Conservation (phyloP, 2,888 invertebrate species). For the Monochamus alternatus region DNA sequence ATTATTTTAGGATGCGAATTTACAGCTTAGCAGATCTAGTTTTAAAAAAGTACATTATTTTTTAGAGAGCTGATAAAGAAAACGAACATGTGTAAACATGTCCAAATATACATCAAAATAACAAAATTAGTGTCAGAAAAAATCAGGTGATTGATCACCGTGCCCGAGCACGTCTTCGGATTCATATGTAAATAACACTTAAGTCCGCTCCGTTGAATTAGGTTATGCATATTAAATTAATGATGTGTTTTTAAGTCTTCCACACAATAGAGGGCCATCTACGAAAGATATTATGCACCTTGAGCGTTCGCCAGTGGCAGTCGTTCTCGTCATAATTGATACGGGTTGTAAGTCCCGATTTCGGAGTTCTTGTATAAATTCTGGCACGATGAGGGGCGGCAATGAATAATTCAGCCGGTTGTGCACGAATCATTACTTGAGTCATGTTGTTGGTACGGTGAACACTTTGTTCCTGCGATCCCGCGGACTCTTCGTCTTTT, state of each 20-base stretch:
- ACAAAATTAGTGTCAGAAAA: constrained; percentile 12
- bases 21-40: no score
- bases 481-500: constrained; percentile 43
- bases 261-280: constrained; percentile 52
- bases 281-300: constrained; percentile 51
- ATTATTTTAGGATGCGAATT: no score
- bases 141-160: constrained; percentile 8
- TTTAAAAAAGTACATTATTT: no score
- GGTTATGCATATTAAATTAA: constrained; percentile 56
- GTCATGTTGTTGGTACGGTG: constrained; percentile 68
- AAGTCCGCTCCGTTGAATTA: constrained; percentile 56
- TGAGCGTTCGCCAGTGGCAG: constrained; percentile 47
- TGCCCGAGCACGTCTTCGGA: constrained; percentile 44
- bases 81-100: no score
- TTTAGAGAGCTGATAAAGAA: no score
- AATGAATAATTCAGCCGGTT: constrained; percentile 69
- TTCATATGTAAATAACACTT: constrained; percentile 60
- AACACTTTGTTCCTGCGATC: constrained; percentile 66
- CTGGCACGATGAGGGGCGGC: constrained; percentile 57
- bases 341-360: constrained; percentile 52
- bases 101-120: constrained; percentile 7
- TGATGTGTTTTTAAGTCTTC: constrained; percentile 56
- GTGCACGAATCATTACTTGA: constrained; percentile 71
- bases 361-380: constrained; percentile 56
- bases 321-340: constrained; percentile 47